Evolutionary conservation across 2,888 invertebrate genomes (phyloP), one percentile per base, ranked within the genome.

Genomic region (Scaptomyza tumidula): DNA sequence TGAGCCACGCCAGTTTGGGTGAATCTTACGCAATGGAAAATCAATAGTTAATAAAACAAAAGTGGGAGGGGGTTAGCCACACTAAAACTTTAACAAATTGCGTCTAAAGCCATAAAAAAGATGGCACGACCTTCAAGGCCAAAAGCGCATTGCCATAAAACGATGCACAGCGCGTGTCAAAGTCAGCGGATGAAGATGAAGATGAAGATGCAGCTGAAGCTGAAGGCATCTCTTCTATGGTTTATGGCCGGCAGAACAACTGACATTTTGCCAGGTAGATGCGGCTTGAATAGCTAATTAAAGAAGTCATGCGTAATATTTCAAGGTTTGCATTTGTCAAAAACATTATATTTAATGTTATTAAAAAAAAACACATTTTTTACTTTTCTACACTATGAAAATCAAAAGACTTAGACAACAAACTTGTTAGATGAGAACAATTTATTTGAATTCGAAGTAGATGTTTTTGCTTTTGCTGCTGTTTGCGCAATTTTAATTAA

Each of bases 91-190:
- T 56, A 64, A 70, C 81, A 84, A 84, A 81, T 84, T 81, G 65
- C 74, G 58, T 60, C 80, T 58, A 66, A 37, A 48, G 64, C 74
- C 71, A 74, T 83, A 78, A 76, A 82, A 71, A 66, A 56, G 69
- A 55, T 64, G 74, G 46, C 63, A 71, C 69, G 83, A 86, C 75
- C 81, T 71, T 86, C 86, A 86, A 79, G 78, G 77, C 77, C 65
- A 71, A 62, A 75, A 19, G 71, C 67, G 63, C 49, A 48, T 45
- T 53, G 59, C 71, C 61, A 64, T 74, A 71, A 67, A 78, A 45
- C 39, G 66, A 55, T 46, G 61, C 67, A 56, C 60, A 78, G 62
- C 77, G 75, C 78, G 78, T 77, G 77, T 75, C 77, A 77, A 74
- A 80, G 79, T 86, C 77, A 75, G 76, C 62, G 59, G 52, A 50